phyloP scores from a whole-genome alignment of 2,888 invertebrate genomes.

The Branchellion lobata region DNA sequence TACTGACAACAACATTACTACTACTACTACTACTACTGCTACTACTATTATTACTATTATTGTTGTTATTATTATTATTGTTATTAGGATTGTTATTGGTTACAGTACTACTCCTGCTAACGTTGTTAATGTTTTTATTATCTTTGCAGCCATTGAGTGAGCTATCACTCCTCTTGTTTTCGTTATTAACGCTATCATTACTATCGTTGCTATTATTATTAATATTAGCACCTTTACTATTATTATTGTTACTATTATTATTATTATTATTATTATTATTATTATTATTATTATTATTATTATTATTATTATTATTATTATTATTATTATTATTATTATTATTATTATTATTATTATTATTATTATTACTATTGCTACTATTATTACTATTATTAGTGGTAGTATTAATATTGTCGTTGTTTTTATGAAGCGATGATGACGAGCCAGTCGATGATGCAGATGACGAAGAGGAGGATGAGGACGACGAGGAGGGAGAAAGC shows the following conservation, averaged over 20 bases:
- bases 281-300: neutral
- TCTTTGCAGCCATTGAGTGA: no score
- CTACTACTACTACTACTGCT: no score
- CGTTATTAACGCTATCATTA: neutral
- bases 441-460: conserved; percentile 1
- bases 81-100: neutral
- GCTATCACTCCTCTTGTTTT: no score
- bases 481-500: conserved; percentile 3
- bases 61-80: neutral
- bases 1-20: no score
- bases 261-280: neutral
- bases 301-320: no score
- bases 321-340: no score
- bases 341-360: no score
- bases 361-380: neutral
- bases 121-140: no score
- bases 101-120: neutral
- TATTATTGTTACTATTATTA: neutral
- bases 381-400: neutral
- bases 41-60: no score
- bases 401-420: neutral
- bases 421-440: conserved; percentile 16
- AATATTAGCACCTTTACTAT: neutral
- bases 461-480: neutral
- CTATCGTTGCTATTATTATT: neutral